Percentiles rank a stretch among this genome's conserved stretches.
Conservation (phyloP, 2,113 vertebrate genomes). For the Campylorhamphus procurvoides region DNA sequence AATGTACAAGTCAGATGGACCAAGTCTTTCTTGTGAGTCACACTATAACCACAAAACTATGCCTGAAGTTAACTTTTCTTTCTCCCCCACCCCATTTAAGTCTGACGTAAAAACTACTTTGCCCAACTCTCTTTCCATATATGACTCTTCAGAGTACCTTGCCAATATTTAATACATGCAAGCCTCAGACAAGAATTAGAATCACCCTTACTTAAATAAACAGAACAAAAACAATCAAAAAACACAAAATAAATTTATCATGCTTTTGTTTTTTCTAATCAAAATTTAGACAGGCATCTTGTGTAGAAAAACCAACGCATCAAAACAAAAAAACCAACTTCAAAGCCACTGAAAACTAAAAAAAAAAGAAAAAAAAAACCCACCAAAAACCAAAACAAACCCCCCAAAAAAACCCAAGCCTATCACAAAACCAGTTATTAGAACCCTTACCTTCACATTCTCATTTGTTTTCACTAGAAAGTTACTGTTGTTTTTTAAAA, state of each 20-base stretch:
- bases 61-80: neutral
- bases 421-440: neutral
- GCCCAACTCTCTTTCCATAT: neutral
- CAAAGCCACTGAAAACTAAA: neutral
- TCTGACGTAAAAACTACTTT: neutral
- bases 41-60: slow-evolving; percentile 14
- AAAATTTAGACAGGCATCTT: neutral
- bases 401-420: neutral
- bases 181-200: neutral
- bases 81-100: neutral
- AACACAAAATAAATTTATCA: neutral
- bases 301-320: neutral
- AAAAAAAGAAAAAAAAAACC: neutral
- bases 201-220: neutral
- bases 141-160: neutral
- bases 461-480: neutral
- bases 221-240: neutral
- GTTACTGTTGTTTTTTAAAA: neutral
- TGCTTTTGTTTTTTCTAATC: neutral
- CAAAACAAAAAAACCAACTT: neutral
- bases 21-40: slow-evolving; percentile 30
- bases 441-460: neutral
- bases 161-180: neutral
- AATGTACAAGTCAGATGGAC: slow-evolving; percentile 30
- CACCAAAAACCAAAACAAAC: too few species aligned